Evolutionary conservation across 2,888 invertebrate species (phyloP), one percentile per base, ranked within the genome.

Genomic region (Charanyca ferruginea): DNA sequence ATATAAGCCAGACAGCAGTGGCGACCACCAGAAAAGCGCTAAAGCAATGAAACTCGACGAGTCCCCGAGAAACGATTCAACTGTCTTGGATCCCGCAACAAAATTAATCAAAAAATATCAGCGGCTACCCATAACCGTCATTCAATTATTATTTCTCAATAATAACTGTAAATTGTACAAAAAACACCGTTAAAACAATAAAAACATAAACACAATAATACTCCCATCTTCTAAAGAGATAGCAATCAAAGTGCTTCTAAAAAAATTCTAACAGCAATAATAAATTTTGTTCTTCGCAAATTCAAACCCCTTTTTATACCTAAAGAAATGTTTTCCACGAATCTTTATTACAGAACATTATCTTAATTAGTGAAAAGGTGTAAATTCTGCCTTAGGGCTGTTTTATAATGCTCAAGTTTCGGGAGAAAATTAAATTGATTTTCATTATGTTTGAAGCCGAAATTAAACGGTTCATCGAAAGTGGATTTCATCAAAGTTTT

Each of bases 341-440:
- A 86, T 88, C 85, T 87, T 87, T 88, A 85, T 77, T 86, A 84
- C 74, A 16, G 58, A 71, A 79, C 80, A 88, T 89, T 89, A 89
- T 90, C 90, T 90, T 88, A 89, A 89, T 90, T 89, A 85, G 85
- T 81, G 75, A 81, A 81, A 81, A 89, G 85, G 85, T 87, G 89
- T 88, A 87, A 86, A 89, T 86, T 88, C 68, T 70, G 38, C 66
- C 70, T 80, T 64, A 79, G 57, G 83, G 47, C 28, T 54, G 25
- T 18, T 73, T 59, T 42, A 70, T 49, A 83, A 64, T 38, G 65
- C 23, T 45, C 35, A 22, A 32, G 18, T 52, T 58, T 75, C 38
- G 18, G 8, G 0, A 11, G 38, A 11, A 42, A 68, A 75, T 62
- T 23, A 57, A 68, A 62, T 57, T 76, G 49, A 63, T 73, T 68